Evolutionary conservation across 2,797 vertebrate species (phyloP).

Genomic region (Coregonus suidteri): DNA sequence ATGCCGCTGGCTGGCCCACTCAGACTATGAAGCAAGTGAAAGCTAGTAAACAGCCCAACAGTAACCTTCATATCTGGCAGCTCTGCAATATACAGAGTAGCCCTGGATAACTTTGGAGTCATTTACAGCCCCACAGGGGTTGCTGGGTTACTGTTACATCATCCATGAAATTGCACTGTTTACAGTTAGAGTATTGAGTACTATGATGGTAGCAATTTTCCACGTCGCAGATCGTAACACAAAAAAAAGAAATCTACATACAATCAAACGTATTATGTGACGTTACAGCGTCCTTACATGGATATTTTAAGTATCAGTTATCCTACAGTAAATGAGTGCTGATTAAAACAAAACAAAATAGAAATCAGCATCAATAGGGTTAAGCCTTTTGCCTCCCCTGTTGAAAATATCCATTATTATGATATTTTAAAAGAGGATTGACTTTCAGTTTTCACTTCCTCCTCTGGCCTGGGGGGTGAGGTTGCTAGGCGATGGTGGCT

Average conservation of each 20-base stretch:
- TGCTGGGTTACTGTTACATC: background rate
- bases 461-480: constrained; percentile 60
- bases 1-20: constrained; percentile 24
- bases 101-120: background rate
- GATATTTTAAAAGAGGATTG: constrained; percentile 62
- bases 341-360: constrained; percentile 32
- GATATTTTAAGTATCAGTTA: constrained; percentile 10
- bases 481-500: constrained; percentile 75
- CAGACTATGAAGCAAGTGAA: constrained; percentile 29
- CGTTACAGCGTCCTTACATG: background rate
- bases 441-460: constrained; percentile 67
- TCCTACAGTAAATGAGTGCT: constrained; percentile 13
- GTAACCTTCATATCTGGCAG: constrained; percentile 30
- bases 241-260: no score
- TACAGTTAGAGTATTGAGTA: no score
- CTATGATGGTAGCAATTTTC: no score
- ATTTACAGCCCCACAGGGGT: background rate
- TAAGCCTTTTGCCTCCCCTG: constrained; percentile 40
- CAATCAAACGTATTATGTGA: background rate
- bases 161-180: constrained; percentile 11
- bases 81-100: constrained; percentile 9
- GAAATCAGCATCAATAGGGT: constrained; percentile 31
- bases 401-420: constrained; percentile 62
- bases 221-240: no score
- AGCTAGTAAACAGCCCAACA: constrained; percentile 29